Base-by-base conservation (phyloP, 2,888 invertebrate species). In the Hybos culiciformis region DNA sequence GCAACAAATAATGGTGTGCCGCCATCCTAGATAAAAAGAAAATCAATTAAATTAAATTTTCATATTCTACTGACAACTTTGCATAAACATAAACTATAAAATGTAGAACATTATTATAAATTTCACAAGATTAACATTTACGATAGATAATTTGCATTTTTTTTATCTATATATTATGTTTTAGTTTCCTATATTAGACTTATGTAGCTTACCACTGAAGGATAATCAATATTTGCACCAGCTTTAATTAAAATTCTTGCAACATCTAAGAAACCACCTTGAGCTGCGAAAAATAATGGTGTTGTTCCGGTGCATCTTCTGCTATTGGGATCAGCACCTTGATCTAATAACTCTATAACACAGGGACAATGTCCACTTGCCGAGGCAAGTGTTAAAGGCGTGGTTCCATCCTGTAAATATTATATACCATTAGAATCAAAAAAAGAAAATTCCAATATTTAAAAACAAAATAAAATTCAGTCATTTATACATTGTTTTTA, bases 281-380 rank as follows among this genome's bases (percentile, higher is more conserved):
- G 93, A 15, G 92, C 84, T 46, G 93, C 91, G 68, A 93, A 93
- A 70, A 93, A 93, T 55, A 94, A 68, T 37, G 92, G 85, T 49
- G 85, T 87, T 37, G 93, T 92, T 46, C 93, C 92, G 45, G 93
- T 92, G 81, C 84, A 75, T 64, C 93, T 74, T 56, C 81, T 77
- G 44, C 83, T 80, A 55, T 80, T 80, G 1, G 91, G 82, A 70
- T 93, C 88, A 0, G 92, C 92, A 40, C 92, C 93, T 69, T 93
- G 90, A 48, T 84, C 83, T 50, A 93, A 68, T 47, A 94, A 70
- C 64, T 92, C 88, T 43, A 76, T 68, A 21, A 91, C 90, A 67
- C 91, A 91, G 39, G 85, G 82, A 51, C 80, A 72, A 68, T 92
- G 88, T 3, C 91, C 91, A 66, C 90, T 87, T 41, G 92, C 91